phyloP scores from a whole-genome alignment of 2,888 invertebrate species.

The Azorinus chamasolen region DNA sequence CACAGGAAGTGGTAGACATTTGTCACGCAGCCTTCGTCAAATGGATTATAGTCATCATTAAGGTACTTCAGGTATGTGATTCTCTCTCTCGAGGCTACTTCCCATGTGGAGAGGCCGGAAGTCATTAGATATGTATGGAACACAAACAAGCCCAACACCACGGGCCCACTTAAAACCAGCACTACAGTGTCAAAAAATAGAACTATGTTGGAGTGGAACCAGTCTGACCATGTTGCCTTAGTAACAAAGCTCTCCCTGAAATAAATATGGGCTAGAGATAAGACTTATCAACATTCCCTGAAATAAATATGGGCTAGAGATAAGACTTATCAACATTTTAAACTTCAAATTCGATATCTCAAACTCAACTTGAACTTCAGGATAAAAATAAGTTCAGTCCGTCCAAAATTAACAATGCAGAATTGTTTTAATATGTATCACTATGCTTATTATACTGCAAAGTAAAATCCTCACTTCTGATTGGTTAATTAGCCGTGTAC shows the following conservation, averaged over 20 bases:
- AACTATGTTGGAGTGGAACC: conserved; percentile 80
- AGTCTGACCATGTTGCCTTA: conserved; percentile 75
- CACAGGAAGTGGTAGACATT: conserved; percentile 83
- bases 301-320: no score
- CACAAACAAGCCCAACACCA: conserved; percentile 78
- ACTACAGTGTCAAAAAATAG: conserved; percentile 80
- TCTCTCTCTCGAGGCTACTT: conserved; percentile 83
- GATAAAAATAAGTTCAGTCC: no score
- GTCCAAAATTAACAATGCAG: no score
- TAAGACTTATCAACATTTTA: no score
- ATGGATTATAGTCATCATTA: conserved; percentile 84
- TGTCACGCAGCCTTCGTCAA: conserved; percentile 83
- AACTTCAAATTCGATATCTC: no score
- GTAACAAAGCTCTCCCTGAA: conserved; percentile 78
- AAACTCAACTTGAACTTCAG: no score
- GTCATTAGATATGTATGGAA: conserved; percentile 85
- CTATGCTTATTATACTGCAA: no score
- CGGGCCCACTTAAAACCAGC: conserved; percentile 78
- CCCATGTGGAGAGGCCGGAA: conserved; percentile 85
- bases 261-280: no score
- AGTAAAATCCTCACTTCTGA: no score
- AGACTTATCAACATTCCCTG: no score
- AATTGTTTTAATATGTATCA: no score
- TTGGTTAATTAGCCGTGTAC: no score
- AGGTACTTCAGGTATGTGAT: conserved; percentile 86